Evolutionary conservation across 2,113 vertebrate genomes (phyloP).

Genomic region (Leiothrix lutea): DNA sequence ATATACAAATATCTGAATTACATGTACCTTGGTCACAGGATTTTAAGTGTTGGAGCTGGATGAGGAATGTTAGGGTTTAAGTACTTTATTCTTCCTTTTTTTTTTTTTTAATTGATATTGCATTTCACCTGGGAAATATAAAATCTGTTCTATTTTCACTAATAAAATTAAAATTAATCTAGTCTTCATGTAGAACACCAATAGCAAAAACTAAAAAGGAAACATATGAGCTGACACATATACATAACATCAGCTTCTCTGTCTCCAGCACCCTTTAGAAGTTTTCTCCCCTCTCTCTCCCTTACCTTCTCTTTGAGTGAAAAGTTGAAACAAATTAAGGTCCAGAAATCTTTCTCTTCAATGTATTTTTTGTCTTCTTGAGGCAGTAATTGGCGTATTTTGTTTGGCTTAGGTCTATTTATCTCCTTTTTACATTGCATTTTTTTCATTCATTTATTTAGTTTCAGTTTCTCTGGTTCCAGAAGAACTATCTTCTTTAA

Average conservation of each 20-base stretch:
- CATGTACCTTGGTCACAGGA: not conserved
- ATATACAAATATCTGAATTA: slow-evolving; percentile 37
- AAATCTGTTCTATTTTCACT: slow-evolving; percentile 39
- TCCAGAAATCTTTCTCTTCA: not conserved
- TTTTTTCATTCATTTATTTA: not conserved
- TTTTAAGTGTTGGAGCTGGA: slow-evolving; percentile 24
- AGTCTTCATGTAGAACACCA: not conserved
- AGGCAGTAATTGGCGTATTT: accelerated
- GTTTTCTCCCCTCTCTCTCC: not conserved
- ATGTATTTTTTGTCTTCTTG: not conserved
- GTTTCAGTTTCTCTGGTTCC: not conserved
- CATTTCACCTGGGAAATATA: slow-evolving; percentile 23
- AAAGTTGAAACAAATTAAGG: not conserved
- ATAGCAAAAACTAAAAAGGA: not conserved
- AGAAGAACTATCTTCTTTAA: not conserved
- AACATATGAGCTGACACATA: not conserved
- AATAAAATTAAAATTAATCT: slow-evolving; percentile 45
- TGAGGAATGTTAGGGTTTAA: not conserved
- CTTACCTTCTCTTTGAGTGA: not conserved
- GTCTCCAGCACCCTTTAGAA: not conserved
- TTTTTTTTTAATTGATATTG: not conserved
- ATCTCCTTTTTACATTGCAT: accelerated
- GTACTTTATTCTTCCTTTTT: not conserved
- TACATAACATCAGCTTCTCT: not conserved
- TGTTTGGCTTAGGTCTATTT: not conserved